phyloP scores from a whole-genome alignment of 2,113 vertebrate species.

The Puffinus mauretanicus region DNA sequence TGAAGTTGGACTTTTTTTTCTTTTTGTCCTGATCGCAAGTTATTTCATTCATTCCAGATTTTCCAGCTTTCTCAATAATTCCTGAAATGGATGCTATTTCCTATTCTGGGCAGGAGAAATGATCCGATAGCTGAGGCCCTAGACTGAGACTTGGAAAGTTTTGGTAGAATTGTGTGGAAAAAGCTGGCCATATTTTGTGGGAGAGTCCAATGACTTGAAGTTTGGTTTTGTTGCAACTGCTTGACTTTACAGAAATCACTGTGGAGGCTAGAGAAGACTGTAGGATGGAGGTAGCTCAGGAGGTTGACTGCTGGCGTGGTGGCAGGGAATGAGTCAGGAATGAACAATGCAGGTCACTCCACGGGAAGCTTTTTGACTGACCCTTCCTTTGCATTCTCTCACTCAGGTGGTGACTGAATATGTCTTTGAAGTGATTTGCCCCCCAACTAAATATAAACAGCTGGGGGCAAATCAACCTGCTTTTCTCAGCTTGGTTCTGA shows the following conservation, averaged over 20 bases:
- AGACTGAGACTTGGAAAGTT: not conserved
- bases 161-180: not conserved
- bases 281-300: not conserved
- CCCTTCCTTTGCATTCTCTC: not conserved
- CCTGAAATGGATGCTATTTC: not conserved
- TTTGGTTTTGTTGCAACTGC: not conserved
- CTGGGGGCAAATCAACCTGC: not conserved
- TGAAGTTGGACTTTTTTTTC: not conserved
- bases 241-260: not conserved
- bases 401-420: not conserved
- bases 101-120: not conserved
- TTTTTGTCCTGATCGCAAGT: not conserved
- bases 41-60: slow-evolving; percentile 1
- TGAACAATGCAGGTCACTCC: not conserved
- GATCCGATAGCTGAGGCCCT: not conserved
- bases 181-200: not conserved
- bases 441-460: not conserved
- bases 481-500: not conserved
- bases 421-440: not conserved
- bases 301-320: not conserved
- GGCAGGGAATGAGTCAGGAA: not conserved
- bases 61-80: not conserved
- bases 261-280: not conserved
- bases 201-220: not conserved
- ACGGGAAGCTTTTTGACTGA: not conserved